phyloP scores from a whole-genome alignment of 2,113 vertebrate species.

The Elanus axillaris region DNA sequence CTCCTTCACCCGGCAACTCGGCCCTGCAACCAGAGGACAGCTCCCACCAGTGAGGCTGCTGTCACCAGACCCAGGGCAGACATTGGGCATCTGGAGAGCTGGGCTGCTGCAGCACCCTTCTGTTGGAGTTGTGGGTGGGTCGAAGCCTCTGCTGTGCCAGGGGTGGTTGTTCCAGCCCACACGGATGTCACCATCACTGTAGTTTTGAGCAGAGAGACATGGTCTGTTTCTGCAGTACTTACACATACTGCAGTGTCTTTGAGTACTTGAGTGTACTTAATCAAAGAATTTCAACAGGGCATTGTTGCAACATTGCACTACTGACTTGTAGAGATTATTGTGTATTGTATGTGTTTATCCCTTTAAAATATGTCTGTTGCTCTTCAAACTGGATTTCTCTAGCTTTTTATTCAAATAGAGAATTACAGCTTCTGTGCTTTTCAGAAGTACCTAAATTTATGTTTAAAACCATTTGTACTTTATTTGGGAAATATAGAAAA shows the following conservation, averaged over 20 bases:
- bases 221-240: not conserved
- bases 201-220: not conserved
- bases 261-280: not conserved
- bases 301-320: not conserved
- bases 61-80: not conserved
- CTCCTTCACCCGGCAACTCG: not conserved
- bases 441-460: not conserved
- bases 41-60: not conserved
- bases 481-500: not conserved
- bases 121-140: not conserved
- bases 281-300: not conserved
- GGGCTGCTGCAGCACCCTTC: not conserved
- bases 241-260: not conserved
- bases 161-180: not conserved
- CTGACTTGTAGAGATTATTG: not conserved
- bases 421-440: not conserved
- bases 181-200: rapidly evolving
- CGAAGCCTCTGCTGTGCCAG: not conserved
- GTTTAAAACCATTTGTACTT: not conserved
- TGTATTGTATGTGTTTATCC: not conserved
- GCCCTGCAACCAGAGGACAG: not conserved
- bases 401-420: not conserved
- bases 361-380: not conserved
- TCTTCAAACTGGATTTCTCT: not conserved
- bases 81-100: rapidly evolving